These are phyloP conservation scores for Lepidotrigona ventralis DNA, from an alignment of 1,140 invertebrate species.

Conservation along the genomic window DNA sequence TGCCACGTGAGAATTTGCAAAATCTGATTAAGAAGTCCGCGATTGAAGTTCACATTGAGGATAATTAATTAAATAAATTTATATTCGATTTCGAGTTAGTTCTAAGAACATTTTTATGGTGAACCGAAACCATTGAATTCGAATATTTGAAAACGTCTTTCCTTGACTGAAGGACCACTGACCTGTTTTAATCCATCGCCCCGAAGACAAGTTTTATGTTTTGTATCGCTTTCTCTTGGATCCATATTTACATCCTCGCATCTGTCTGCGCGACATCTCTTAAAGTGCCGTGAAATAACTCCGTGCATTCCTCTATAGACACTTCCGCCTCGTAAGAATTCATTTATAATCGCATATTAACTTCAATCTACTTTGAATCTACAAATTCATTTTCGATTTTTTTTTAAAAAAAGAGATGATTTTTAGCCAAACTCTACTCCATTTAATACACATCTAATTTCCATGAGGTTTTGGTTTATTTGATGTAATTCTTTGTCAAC, in stretches of 20 bases:
- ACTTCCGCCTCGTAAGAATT: neutral
- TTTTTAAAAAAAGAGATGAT: too few species aligned
- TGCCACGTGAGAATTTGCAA: neutral
- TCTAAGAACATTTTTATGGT: neutral
- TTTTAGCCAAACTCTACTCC: too few species aligned
- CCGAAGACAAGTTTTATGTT: conserved; percentile 28
- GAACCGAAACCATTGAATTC: neutral
- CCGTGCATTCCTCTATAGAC: too few species aligned
- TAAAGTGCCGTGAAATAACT: neutral
- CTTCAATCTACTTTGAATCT: neutral
- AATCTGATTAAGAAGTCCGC: neutral
- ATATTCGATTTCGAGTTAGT: neutral
- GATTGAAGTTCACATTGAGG: neutral
- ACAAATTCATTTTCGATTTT: neutral
- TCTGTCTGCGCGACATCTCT: conserved; percentile 1
- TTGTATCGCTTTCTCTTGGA: conserved; percentile 54
- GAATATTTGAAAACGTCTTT: conserved; percentile 54
- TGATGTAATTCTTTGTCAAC: too few species aligned
- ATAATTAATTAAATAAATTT: neutral
- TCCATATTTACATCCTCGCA: conserved; percentile 46
- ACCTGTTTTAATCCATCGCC: conserved; percentile 51
- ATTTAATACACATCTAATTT: too few species aligned
- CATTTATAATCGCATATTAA: neutral
- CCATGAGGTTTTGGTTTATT: too few species aligned
- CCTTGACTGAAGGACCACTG: conserved; percentile 42